phyloP scores from a whole-genome alignment of 2,888 invertebrate species.

The Lithophane ornitopus region DNA sequence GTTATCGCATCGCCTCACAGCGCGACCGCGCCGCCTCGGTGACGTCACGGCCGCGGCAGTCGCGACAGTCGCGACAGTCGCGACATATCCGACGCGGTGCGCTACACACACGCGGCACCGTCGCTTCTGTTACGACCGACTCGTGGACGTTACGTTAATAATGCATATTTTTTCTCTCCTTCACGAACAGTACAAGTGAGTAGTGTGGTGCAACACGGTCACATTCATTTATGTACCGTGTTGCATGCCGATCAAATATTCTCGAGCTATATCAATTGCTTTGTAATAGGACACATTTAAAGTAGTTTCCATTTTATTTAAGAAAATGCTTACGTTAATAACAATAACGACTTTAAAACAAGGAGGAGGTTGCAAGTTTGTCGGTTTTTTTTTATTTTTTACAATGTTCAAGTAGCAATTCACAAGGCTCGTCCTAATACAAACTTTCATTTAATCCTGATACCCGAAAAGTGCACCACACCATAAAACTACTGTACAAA shows the following conservation, averaged over 20 bases:
- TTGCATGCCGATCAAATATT: conserved; percentile 2
- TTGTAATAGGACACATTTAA: neutral
- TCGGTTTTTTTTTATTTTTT: neutral
- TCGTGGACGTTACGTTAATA: conserved; percentile 72
- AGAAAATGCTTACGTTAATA: neutral
- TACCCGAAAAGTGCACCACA: conserved; percentile 56
- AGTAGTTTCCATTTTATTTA: neutral
- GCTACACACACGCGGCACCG: conserved; percentile 7
- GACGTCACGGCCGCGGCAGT: conserved; percentile 15
- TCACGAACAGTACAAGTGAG: conserved; percentile 48
- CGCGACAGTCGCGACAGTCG: neutral
- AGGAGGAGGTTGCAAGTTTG: too few relatives aligned
- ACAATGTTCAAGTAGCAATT: conserved; percentile 38
- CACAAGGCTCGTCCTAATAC: conserved; percentile 32
- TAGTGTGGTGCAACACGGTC: conserved; percentile 15
- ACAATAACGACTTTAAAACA: too few relatives aligned
- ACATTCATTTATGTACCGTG: conserved; percentile 18
- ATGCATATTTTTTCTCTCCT: conserved; percentile 87
- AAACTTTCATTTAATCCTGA: conserved; percentile 1
- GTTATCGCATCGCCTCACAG: conserved; percentile 30
- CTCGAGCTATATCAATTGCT: conserved; percentile 29
- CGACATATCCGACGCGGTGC: conserved; percentile 2
- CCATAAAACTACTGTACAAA: conserved; percentile 44
- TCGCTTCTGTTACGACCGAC: conserved; percentile 55
- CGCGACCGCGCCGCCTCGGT: neutral